Evolutionary conservation across 2,113 vertebrate species (phyloP), one percentile per base, ranked within the genome.

Genomic region (Megalops atlanticus): DNA sequence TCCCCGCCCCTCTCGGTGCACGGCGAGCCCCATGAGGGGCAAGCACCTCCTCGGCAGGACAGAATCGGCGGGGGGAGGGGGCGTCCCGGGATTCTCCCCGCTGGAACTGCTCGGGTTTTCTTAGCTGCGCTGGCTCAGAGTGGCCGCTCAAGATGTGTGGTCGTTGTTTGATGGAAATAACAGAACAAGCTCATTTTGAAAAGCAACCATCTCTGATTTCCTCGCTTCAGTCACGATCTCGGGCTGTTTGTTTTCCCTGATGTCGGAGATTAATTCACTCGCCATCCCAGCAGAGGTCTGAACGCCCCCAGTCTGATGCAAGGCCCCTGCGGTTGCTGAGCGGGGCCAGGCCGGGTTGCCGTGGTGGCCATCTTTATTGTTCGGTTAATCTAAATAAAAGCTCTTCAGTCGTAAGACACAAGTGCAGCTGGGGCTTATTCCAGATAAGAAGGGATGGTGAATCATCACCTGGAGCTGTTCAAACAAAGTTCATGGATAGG

Each of bases 321-420:
- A n/a, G 10, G n/a, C 52, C 15, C 38, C 54, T 33, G 49, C 11
- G 11, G 47, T 52, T 68, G 52, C 77, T 27, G 24, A 33, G n/a
- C 12, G 14, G 27, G 52, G 27, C 54, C 36, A 10, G 2, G 16
- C 15, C 27, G 39, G 78, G 31, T 21, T 38, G 69, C 43, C 27
- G 11, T 15, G 31, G 21, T 27, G 41, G 24, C 33, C 45, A 5
- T 70, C 39, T 69, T 79, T 39, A 41, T 52, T 71, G 24, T 31
- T 76, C n/a, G 12, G 41, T 47, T 76, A 31, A 38, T 76, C n/a
- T n/a, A 76, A 41, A 76, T 49, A 49, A n/a, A n/a, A 47, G 40
- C 31, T 11, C 31, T 76, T 14, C 7, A 27, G 14, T 27, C 16
- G 21, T 18, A 16, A 31, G 74, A 18, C 31, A 52, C 27, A 47